Evolutionary conservation across 2,113 vertebrate genomes (phyloP).

Genomic region (Okapia johnstoni): DNA sequence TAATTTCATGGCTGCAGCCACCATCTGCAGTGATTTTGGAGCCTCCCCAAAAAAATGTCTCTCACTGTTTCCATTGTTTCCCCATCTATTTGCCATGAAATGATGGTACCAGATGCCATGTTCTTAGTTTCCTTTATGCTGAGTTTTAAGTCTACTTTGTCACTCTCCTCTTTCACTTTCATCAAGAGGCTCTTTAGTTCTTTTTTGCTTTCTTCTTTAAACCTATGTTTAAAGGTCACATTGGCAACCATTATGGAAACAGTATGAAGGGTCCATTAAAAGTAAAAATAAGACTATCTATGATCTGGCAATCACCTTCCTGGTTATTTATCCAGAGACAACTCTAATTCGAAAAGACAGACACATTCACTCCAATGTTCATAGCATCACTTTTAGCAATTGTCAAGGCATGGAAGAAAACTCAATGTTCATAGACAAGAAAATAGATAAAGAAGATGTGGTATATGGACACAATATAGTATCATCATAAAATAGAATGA

Average conservation of each 20-base stretch:
- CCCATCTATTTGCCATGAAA: not conserved
- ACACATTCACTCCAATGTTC: not conserved
- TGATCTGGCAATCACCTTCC: not conserved
- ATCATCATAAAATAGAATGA: not conserved
- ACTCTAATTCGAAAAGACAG: not conserved
- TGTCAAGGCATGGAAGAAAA: not conserved
- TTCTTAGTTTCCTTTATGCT: not conserved
- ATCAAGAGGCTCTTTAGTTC: not conserved
- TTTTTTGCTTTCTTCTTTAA: not conserved
- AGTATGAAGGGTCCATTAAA: not conserved
- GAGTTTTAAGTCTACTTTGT: not conserved
- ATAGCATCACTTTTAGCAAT: not conserved
- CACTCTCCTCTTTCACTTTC: not conserved
- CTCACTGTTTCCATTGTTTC: not conserved
- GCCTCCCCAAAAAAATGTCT: not conserved
- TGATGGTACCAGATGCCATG: not conserved
- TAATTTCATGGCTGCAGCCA: not conserved
- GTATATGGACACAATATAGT: not conserved
- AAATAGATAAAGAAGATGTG: not conserved
- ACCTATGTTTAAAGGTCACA: not conserved
- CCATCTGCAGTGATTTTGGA: not conserved
- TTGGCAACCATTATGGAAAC: not conserved
- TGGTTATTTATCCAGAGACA: not conserved
- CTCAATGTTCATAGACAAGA: not conserved
- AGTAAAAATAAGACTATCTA: not conserved